Conservation (phyloP, 2,113 vertebrate species). For the Pseudois nayaur region DNA sequence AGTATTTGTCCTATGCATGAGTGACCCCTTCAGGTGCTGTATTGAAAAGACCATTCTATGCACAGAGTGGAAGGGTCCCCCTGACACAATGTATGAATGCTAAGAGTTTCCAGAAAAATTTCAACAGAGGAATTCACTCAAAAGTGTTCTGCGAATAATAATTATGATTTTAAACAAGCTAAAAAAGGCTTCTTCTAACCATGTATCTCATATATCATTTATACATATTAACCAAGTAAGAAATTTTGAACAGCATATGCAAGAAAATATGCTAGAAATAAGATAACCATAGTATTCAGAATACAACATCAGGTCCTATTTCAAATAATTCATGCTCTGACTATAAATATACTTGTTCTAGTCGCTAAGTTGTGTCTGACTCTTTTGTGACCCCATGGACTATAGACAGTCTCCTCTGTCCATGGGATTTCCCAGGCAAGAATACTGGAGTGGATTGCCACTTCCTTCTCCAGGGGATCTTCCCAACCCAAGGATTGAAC, state of each 20-base stretch:
- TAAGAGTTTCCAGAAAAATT: neutral
- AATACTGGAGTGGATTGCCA: neutral
- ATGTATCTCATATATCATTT: neutral
- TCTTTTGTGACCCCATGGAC: neutral
- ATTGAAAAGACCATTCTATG: slow-evolving; percentile 8
- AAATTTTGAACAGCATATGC: neutral
- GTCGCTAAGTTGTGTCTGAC: neutral
- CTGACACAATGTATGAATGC: neutral
- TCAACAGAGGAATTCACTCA: neutral
- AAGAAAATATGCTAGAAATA: neutral
- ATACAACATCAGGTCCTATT: neutral
- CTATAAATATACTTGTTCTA: neutral
- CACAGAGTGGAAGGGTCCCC: neutral
- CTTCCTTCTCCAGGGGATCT: neutral
- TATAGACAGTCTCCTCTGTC: neutral
- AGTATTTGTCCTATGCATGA: slow-evolving; percentile 47
- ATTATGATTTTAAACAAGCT: neutral
- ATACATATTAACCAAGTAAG: neutral
- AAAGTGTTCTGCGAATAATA: neutral
- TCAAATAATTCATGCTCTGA: neutral
- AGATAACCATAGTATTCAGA: neutral
- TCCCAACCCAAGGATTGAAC: neutral
- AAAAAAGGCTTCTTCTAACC: neutral
- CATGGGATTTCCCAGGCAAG: neutral
- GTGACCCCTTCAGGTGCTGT: slow-evolving; percentile 65